These are phyloP conservation scores for Gallinago jamesoni DNA, from an alignment of 2,113 vertebrate genomes.

Conservation along the genomic window DNA sequence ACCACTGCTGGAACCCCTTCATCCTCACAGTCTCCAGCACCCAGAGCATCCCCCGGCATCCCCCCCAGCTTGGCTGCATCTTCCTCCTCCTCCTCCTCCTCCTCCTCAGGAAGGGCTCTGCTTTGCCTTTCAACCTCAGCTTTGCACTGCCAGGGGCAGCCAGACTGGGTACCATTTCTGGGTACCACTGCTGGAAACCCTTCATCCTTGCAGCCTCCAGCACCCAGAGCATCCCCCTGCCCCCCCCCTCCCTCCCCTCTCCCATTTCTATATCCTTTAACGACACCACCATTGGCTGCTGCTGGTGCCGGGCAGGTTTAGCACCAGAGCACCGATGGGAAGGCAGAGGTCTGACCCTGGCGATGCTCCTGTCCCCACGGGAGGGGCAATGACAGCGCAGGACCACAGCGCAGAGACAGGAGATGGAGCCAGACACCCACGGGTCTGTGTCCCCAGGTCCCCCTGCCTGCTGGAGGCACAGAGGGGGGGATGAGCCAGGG, in stretches of 20 bases:
- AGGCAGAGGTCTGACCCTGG: accelerated
- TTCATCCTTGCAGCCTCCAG: background rate
- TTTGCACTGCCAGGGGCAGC: too few species aligned
- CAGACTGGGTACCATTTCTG: too few species aligned
- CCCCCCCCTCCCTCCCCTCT: background rate
- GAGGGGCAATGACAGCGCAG: background rate
- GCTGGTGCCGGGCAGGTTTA: background rate
- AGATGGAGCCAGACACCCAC: accelerated
- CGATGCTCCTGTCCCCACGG: accelerated
- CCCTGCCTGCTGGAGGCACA: background rate
- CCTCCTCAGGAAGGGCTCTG: too few species aligned
- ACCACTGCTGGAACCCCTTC: too few species aligned
- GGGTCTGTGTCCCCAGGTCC: background rate
- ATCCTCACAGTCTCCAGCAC: too few species aligned
- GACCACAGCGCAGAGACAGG: accelerated
- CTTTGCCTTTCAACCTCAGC: too few species aligned
- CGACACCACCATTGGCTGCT: background rate
- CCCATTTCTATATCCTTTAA: too few species aligned
- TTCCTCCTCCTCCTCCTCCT: too few species aligned
- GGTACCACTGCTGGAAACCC: too few species aligned
- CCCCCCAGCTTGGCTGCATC: too few species aligned
- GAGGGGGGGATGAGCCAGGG: background rate
- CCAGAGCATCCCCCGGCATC: too few species aligned
- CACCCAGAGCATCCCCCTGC: too few species aligned
- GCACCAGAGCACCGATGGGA: accelerated